Evolutionary conservation across 1,140 invertebrate genomes (phyloP), one percentile per base, ranked within the genome.

Genomic region (Drosophila teissieri): DNA sequence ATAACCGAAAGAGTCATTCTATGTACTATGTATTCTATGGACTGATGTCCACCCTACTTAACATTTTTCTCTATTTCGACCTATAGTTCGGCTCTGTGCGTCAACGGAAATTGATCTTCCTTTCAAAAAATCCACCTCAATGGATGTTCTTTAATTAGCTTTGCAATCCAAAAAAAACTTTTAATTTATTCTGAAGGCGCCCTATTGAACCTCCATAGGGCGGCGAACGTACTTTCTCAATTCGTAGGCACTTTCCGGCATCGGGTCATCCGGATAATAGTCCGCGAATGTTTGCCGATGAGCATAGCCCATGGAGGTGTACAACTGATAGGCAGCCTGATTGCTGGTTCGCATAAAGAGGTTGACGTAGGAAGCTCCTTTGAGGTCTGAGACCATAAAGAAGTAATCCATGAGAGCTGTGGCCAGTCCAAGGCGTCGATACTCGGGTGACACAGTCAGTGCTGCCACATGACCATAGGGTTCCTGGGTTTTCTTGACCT

Each of bases 41-140:
- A 17, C 2, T 36, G 2, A 19, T 15, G 49, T 52, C 15, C 49
- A 4, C 49, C 31, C 31, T 12, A 19, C 7, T 2, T 31, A 27
- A 7, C 27, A 27, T 27, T 15, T 15, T 2, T 49, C 12, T 14
- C 40, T 45, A 53, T 74, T 34, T 36, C 24, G 52, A 58, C 61
- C 34, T 51, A 36, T 67, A 52, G 61, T 63, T 80, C 27, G 51
- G 39, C 48, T 62, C 51, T 76, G 85, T 90, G 85, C 85, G 85
- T 90, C 86, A 90, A 70, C 81, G 85, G 86, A 90, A 85, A 86
- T 67, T 68, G 62, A 73, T 55, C 73, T 46, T 54, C 49, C 37
- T 45, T 54, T 78, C 19, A 49, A 54, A 62, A 58, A 55, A 69
- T 64, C 68, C 42, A 51, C 49, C 57, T 51, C 78, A 85, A 85